Conservation (phyloP, 2,113 vertebrate genomes). For the Trinectes maculatus region DNA sequence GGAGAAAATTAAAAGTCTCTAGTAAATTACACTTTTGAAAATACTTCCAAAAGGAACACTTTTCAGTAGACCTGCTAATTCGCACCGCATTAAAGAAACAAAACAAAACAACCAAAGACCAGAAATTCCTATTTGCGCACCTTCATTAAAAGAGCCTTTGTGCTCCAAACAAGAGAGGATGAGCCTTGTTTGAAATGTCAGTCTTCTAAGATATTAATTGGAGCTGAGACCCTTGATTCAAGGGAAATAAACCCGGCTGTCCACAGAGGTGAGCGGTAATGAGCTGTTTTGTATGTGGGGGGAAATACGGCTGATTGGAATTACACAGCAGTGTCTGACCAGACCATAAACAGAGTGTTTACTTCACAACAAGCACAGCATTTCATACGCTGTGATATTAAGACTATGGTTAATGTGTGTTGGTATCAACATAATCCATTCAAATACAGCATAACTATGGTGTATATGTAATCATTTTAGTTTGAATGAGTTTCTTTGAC, state of each 20-base stretch:
- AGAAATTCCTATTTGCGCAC: conserved; percentile 55
- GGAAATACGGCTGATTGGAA: conserved; percentile 69
- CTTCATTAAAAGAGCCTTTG: conserved; percentile 59
- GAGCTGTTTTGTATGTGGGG: conserved; percentile 65
- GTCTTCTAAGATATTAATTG: conserved; percentile 73
- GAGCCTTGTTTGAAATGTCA: conserved; percentile 73
- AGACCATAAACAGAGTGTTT: conserved; percentile 53
- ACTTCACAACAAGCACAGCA: conserved; percentile 35
- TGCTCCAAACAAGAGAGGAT: conserved; percentile 64
- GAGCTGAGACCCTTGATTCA: conserved; percentile 75
- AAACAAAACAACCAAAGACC: conserved; percentile 41
- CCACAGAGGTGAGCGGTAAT: conserved; percentile 73
- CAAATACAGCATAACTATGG: not conserved
- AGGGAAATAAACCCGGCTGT: conserved; percentile 68
- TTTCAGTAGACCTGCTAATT: not conserved
- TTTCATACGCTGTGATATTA: conserved; percentile 25
- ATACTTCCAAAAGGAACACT: too few species aligned
- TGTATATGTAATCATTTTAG: not conserved
- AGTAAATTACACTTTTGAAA: too few species aligned
- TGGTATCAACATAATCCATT: not conserved
- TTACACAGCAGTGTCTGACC: conserved; percentile 57
- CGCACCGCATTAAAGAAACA: too few species aligned
- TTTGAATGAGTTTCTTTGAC: not conserved
- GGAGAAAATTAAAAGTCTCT: too few species aligned
- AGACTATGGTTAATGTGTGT: not conserved